phyloP scores from a whole-genome alignment of 2,113 vertebrate species.

The Kobus ellipsiprymnus region DNA sequence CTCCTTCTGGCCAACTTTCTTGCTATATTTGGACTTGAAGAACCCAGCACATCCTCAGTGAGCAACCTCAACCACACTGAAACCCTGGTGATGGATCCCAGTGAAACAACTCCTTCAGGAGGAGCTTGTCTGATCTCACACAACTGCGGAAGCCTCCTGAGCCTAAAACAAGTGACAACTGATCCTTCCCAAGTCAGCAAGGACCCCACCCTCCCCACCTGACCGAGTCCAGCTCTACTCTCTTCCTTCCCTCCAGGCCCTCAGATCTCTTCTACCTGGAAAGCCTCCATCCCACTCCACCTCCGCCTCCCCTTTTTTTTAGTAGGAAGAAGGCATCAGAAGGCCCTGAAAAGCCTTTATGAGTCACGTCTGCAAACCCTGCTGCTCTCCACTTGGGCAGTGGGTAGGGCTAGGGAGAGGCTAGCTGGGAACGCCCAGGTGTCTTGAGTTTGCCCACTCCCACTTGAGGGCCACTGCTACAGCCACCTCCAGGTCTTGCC shows the following conservation, averaged over 20 bases:
- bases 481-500: neutral
- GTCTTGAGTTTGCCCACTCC: neutral
- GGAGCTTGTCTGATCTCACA: neutral
- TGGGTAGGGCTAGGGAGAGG: neutral
- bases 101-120: neutral
- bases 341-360: neutral
- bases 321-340: neutral
- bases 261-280: neutral
- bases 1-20: neutral
- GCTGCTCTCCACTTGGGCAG: neutral
- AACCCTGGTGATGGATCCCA: neutral
- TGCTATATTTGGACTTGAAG: neutral
- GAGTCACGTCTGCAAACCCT: neutral
- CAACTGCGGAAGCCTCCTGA: neutral
- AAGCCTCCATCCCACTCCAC: neutral
- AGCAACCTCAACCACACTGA: neutral
- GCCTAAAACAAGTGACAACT: neutral
- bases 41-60: neutral
- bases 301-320: neutral
- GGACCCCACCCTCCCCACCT: neutral
- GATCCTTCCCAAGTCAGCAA: neutral
- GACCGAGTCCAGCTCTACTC: neutral
- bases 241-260: neutral
- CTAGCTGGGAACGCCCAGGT: neutral
- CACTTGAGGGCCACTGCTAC: neutral